Conservation (phyloP, 2,797 vertebrate genomes). For the Epinephelus malabaricus region DNA sequence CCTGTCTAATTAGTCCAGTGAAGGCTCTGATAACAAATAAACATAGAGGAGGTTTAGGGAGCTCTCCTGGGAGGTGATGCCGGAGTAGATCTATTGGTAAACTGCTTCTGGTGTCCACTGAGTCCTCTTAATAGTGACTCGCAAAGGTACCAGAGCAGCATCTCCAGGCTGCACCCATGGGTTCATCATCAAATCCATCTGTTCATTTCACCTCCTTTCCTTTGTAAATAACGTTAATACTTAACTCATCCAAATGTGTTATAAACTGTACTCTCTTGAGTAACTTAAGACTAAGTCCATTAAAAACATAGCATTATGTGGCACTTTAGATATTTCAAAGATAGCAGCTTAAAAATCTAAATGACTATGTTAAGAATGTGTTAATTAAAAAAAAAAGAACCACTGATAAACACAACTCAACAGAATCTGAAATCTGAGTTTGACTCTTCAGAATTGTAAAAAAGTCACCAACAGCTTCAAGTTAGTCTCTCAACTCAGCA, state of each 20-base stretch:
- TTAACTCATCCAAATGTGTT: neutral
- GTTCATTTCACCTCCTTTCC: constrained; percentile 34
- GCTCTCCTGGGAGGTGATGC: constrained; percentile 63
- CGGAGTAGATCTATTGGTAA: constrained; percentile 50
- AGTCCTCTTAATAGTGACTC: constrained; percentile 48
- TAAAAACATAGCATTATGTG: neutral
- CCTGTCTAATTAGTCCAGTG: constrained; percentile 80
- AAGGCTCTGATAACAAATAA: constrained; percentile 81
- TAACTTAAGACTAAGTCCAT: neutral
- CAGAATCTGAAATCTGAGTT: no score
- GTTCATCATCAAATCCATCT: constrained; percentile 62
- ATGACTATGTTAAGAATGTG: no score
- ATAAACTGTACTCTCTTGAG: neutral
- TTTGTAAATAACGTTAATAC: constrained; percentile 10
- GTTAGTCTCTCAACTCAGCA: no score
- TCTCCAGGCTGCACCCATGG: constrained; percentile 47
- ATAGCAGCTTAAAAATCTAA: neutral
- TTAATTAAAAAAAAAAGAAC: no score
- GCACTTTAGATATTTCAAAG: neutral
- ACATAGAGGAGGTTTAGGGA: constrained; percentile 65
- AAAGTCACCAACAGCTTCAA: no score
- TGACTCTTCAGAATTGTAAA: no score
- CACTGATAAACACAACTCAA: no score
- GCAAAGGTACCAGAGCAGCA: constrained; percentile 34
- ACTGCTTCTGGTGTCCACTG: constrained; percentile 44